These are phyloP conservation scores for Equus przewalskii DNA, from an alignment of 2,113 vertebrate genomes.

Conservation along the genomic window DNA sequence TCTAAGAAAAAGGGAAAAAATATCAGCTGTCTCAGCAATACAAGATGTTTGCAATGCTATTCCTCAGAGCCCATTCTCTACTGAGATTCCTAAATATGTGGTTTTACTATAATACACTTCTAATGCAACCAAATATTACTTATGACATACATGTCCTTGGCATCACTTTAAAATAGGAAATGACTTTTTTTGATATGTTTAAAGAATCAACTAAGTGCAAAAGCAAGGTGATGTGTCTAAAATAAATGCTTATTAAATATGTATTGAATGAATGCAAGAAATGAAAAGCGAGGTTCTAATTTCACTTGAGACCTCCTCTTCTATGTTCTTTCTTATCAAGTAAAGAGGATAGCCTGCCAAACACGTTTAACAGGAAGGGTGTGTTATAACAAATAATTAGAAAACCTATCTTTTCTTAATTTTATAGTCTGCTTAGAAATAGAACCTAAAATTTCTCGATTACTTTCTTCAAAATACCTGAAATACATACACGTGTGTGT, in stretches of 20 bases:
- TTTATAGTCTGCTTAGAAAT: background rate
- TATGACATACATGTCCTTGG: background rate
- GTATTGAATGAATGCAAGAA: background rate
- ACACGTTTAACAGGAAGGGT: slow-evolving; percentile 12
- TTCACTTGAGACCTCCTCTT: background rate
- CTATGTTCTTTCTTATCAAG: background rate
- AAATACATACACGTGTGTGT: background rate
- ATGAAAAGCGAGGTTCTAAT: background rate
- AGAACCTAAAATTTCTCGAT: background rate
- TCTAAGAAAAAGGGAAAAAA: slow-evolving; percentile 85
- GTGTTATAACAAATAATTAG: slow-evolving; percentile 30
- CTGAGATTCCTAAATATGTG: background rate
- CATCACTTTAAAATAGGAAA: slow-evolving; percentile 54
- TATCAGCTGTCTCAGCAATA: background rate
- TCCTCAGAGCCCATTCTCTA: background rate
- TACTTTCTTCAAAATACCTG: background rate
- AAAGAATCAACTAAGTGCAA: slow-evolving; percentile 45
- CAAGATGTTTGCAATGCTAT: background rate
- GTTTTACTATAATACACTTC: background rate
- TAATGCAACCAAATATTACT: background rate
- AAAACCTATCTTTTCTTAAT: background rate
- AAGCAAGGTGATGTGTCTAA: background rate
- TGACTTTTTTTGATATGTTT: background rate
- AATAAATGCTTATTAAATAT: slow-evolving; percentile 36
- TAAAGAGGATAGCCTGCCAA: background rate